Conservation (phyloP, 2,888 invertebrate species). For the Steinernema carpocapsae region DNA sequence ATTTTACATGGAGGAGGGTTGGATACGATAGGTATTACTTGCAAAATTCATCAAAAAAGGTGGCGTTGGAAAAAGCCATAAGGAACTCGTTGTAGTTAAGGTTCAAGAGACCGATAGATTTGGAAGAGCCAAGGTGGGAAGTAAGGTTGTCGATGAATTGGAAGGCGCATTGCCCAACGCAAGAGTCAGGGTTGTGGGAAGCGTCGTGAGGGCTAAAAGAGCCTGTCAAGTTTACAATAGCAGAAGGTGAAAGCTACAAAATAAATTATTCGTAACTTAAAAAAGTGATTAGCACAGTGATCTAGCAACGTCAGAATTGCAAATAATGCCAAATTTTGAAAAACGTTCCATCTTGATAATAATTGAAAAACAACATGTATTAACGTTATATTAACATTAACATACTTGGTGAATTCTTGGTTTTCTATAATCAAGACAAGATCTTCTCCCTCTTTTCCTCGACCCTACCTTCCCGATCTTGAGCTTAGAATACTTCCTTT, state of each 20-base stretch:
- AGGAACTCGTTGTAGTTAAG: conserved; percentile 67
- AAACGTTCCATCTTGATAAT: too few species aligned
- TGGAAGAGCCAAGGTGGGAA: conserved; percentile 56
- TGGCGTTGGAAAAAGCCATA: conserved; percentile 61
- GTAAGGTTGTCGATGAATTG: conserved; percentile 60
- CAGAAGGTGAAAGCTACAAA: neutral
- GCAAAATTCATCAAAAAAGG: conserved; percentile 66
- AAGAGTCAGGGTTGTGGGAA: conserved; percentile 59
- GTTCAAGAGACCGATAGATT: conserved; percentile 55
- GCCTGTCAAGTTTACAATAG: conserved; percentile 29
- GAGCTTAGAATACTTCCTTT: too few species aligned
- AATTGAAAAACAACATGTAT: too few species aligned
- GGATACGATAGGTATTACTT: conserved; percentile 43
- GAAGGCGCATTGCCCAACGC: conserved; percentile 66
- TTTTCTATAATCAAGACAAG: too few species aligned
- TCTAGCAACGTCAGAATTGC: too few species aligned
- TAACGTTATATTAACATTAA: too few species aligned
- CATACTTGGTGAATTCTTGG: too few species aligned
- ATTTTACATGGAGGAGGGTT: neutral
- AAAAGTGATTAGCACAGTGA: too few species aligned
- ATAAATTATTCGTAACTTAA: too few species aligned
- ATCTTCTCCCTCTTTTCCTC: too few species aligned
- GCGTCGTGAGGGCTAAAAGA: conserved; percentile 49
- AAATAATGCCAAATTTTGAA: too few species aligned
- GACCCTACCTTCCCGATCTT: too few species aligned